phyloP scores from a whole-genome alignment of 23 tunicate genomes.

The Ciona savignyi region DNA sequence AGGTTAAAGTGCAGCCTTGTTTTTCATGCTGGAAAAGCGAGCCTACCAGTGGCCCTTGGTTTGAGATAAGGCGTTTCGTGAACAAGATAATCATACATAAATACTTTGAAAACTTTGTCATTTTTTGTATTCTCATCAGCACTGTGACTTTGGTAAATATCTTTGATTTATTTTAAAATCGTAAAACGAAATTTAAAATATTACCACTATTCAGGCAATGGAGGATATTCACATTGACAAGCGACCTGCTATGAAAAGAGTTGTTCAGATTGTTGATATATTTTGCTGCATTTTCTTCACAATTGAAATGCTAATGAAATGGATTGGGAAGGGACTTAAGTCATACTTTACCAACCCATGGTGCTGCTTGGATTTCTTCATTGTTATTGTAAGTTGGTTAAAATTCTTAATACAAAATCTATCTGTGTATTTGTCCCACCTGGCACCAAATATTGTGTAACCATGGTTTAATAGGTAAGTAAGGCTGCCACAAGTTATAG shows the following conservation, averaged over 20 bases:
- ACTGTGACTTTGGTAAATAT: conserved; percentile 65
- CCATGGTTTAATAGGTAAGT: too few species aligned
- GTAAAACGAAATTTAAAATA: conserved; percentile 23
- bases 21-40: conserved; percentile 26
- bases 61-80: conserved; percentile 21
- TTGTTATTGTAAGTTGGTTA: conserved; percentile 87
- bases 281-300: conserved; percentile 86
- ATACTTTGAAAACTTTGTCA: conserved; percentile 73
- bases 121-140: conserved; percentile 80
- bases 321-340: conserved; percentile 75
- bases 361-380: conserved; percentile 83
- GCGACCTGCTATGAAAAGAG: conserved; percentile 28
- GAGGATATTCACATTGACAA: conserved; percentile 72
- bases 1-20: conserved; percentile 25
- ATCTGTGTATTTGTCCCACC: too few species aligned
- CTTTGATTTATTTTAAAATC: background rate
- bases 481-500: too few species aligned
- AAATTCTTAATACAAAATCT: too few species aligned
- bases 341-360: conserved; percentile 89
- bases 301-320: conserved; percentile 84
- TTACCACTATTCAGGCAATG: conserved; percentile 39
- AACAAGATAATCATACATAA: conserved; percentile 42
- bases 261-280: conserved; percentile 38
- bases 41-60: conserved; percentile 19
- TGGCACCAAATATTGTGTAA: too few species aligned